phyloP scores from a whole-genome alignment of 2,888 invertebrate genomes.

The Plusia festucae region DNA sequence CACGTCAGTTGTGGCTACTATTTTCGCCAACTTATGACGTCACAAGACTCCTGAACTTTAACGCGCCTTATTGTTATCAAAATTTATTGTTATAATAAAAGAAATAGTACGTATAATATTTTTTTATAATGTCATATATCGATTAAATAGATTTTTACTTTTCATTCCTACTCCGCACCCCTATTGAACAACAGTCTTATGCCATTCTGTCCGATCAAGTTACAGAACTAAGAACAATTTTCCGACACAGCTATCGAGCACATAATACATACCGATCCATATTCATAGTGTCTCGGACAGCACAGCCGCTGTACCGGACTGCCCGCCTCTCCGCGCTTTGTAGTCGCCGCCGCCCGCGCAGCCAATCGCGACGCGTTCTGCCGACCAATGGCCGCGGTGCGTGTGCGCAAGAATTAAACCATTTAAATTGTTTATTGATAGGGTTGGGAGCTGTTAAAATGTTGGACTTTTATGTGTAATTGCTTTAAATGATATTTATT shows the following conservation, averaged over 20 bases:
- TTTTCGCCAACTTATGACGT: no score
- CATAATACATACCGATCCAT: conserved; percentile 73
- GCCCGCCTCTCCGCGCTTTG: conserved; percentile 83
- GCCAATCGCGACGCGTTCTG: conserved; percentile 75
- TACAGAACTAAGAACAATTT: conserved; percentile 50
- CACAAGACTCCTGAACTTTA: no score
- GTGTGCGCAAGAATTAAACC: conserved; percentile 81
- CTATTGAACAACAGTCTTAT: background rate
- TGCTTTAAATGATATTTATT: background rate
- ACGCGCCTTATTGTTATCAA: no score
- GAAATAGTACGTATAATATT: no score
- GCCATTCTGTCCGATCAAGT: conserved; percentile 38
- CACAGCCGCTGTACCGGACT: conserved; percentile 67
- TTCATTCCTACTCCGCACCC: no score
- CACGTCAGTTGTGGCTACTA: no score
- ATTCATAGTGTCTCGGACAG: conserved; percentile 82
- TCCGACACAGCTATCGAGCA: conserved; percentile 45
- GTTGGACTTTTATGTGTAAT: conserved; percentile 19
- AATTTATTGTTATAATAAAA: no score
- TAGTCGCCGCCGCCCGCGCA: conserved; percentile 74
- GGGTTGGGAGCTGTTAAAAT: conserved; percentile 69
- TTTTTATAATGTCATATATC: no score
- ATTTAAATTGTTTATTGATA: conserved; percentile 75
- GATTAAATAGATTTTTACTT: no score
- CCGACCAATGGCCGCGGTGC: conserved; percentile 79